Base-by-base conservation (phyloP, 1,140 invertebrate species). In the Magallana gigas region DNA sequence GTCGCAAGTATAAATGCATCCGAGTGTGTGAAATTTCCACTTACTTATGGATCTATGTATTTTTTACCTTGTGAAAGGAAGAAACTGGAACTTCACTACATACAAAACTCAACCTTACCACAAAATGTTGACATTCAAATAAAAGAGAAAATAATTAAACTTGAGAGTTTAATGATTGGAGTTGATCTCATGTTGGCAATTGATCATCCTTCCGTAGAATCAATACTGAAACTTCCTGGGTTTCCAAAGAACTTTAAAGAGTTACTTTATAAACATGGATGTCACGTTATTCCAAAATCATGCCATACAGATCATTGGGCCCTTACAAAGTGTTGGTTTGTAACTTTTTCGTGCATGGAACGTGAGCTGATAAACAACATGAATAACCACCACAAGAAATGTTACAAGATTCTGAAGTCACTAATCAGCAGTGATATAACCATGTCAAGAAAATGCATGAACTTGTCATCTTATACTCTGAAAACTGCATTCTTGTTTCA, bases 191-290 rank as follows among this genome's bases (percentile, higher is more conserved):
- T 83, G 81, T 18, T 58, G 81, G 81, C 48, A 57, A 83, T 83
- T 8, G 14, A 58, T 12, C 48, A 57, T 57, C 48, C 48, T 1
- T 1, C 56, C 36, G 18, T 16, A 83, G 48, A 57, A 57, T 16
- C 8, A 18, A 56, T 83, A 29, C n/a, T 18, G 8, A 23, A 18
- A 29, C 18, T 8, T 62, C 16, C 59, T 0, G 58, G 36, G 11
- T 84, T 84, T 36, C 83, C 83, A 36, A 14, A 16, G 18, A n/a
- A 84, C 9, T 84, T 84, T 62, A 62, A 84, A 62, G 83, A 84
- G 11, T 62, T 60, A 9, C 56, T 84, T 29, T 18, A n/a, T 8
- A 7, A 59, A 12, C 29, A 23, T 36, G 83, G 83, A 9, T 84
- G 83, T 84, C 58, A 84, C 16, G 16, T 84, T 59, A 29, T 84